Base-by-base conservation (phyloP, 23 tunicate species). In the Trididemnum nubilum region DNA sequence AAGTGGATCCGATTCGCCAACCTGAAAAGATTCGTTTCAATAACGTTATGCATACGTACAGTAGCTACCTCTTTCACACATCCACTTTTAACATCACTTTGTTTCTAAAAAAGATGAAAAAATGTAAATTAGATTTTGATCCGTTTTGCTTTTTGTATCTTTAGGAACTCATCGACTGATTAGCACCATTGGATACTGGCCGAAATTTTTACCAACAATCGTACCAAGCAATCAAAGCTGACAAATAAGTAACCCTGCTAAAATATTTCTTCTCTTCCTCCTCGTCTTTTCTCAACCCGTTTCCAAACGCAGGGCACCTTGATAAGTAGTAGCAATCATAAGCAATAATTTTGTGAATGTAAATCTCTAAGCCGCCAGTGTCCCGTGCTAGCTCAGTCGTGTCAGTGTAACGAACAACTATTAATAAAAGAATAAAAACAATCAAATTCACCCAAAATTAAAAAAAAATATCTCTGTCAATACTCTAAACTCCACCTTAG, bases 221-320 rank as follows among this genome's bases (percentile, higher is more conserved):
- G n/a, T n/a, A n/a, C n/a, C n/a, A n/a, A n/a, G n/a, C n/a, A n/a
- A n/a, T n/a, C n/a, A n/a, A n/a, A n/a, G n/a, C n/a, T n/a, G n/a
- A 9, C 15, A 44, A 44, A 44, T 15, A 44, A 44, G 26, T 24
- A 12, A 61, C 67, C 79, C 65, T 59, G 27, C 38, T 31, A 65
- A 93, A 93, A 80, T 79, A 93, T 54, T 80, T 83, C 35, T 87
- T 83, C 31, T 89, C 87, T 88, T 93, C 93, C 52, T 87, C 93
- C 73, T 65, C 87, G 73, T 93, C 83, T 72, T 87, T 87, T 84
- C 66, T 87, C 38, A 93, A 28, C 1, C 98, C 98, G 74, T 93
- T 87, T 25, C 98, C 98, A 36, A 83, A 24, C 25, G 77, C 64
- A 51, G 88, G 65, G 49, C 98, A 93, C 27, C 98, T 73, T 30